Evolutionary conservation across 2,797 vertebrate species (phyloP), one percentile per base, ranked within the genome.

Genomic region (Gadopsis marmoratus): DNA sequence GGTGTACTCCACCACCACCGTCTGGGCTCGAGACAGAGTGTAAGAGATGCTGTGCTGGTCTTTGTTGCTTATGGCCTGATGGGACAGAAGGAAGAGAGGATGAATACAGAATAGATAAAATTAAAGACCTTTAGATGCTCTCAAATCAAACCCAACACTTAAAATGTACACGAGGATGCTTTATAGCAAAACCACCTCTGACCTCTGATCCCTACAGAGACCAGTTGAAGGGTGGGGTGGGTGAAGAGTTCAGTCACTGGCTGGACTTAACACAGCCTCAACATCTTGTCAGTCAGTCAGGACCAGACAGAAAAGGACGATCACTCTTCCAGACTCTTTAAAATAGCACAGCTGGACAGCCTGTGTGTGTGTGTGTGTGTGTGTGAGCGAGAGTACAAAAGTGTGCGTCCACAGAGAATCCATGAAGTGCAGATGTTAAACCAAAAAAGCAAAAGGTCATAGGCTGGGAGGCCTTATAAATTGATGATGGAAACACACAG

Each of bases 1-100:
- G 19, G 96, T 99, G 89, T 99, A 99, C 93, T 99, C 98, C 89
- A 99, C 98, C 91, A 99, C 98, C 86, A 99, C 98, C 4, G 98
- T 99, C 93, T 99, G 98, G 48, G 92, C 97, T 83, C 98, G 96
- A 81, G 98, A 99, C 88, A 99, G 95, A 33, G 98, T 99, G 73
- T 97, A 99, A 23, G 98, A 99, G 95, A 99, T 98, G 91, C 98
- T 99, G 93, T 99, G 98, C 95, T 98, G 98, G 96, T 99, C 98
- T 95, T 98, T 99, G 95, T 99, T 99, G 93, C 98, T 99, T 95
- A 99, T 99, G 95, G 98, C 98, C 98, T 99, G 78, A 2, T 54
- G 83, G 83, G 84, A 87, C 14, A 79, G 78, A 85, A 17, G 11
- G 58, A 41, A 64, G 26, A 74, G n/a, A 45, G 35, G 6, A 60